Base-by-base conservation (phyloP, 2,113 vertebrate genomes). In the Mohoua ochrocephala region DNA sequence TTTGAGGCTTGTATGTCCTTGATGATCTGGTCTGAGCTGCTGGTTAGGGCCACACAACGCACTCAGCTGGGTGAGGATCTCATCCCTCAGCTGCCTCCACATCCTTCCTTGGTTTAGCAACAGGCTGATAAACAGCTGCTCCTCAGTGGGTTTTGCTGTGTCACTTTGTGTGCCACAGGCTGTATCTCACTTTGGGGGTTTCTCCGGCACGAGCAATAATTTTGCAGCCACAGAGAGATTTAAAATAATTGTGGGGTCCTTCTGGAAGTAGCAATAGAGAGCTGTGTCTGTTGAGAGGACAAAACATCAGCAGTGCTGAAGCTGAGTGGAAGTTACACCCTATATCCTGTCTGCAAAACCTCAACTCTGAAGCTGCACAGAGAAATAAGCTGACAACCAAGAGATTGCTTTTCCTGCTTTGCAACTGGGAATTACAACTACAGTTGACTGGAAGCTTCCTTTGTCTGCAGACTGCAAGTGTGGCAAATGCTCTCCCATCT, bases 41-140 rank as follows among this genome's bases (percentile, higher is more conserved):
- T 67, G 30, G 0, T 16, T 63, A 44, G 19, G 39, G 21, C 7
- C 49, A 33, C 13, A 1, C 1, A 0, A 39, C 22, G 11, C 8
- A 12, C 52, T 87, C 10, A 15, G 8, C 44, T 35, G 33, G 33
- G 6, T 49, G 45, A 73, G n/a, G 28, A 27, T 45, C 10, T 94
- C 33, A 37, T 27, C n/a, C 57, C 30, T 85, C 56, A 75, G 35
- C 50, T 84, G 11, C 24, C 27, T 80, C 33, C 2, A 1, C 14
- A 24, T 65, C 15, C 42, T 33, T 19, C 22, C 22, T 50, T 53
- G 22, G 4, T 65, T 45, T 91, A 42, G 24, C 13, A 19, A 3
- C 17, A 61, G 24, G 13, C 12, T 41, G 10, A 26, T 16, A 24
- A 67, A 21, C 4, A 65, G 67, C 47, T 77, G 54, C 14, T 24